phyloP scores from a whole-genome alignment of 2,797 vertebrate species.

The Phataginus tetradactyla region DNA sequence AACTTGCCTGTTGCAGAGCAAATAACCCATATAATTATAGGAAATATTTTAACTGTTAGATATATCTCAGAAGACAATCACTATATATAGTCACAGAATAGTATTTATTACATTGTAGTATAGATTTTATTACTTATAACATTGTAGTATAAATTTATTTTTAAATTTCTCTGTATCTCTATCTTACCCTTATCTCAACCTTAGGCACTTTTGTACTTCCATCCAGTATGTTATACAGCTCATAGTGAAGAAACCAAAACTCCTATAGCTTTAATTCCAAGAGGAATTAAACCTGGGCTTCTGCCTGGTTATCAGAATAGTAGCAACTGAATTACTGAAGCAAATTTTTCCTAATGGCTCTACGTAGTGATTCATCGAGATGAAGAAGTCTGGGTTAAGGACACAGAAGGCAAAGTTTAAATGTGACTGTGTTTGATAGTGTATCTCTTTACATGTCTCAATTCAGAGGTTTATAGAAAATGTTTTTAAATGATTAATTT shows the following conservation, averaged over 20 bases:
- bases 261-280: constrained; percentile 19
- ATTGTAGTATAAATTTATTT: constrained; percentile 5
- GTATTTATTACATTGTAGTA: not conserved
- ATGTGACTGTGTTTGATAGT: not conserved
- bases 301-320: constrained; percentile 19
- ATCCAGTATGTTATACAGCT: not conserved
- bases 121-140: not conserved
- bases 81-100: not conserved
- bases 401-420: constrained; percentile 1
- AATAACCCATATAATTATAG: constrained; percentile 18
- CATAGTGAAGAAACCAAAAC: constrained; percentile 10
- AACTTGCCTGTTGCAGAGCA: not conserved
- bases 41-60: not conserved
- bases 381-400: not conserved
- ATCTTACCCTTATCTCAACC: not conserved
- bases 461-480: not conserved
- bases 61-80: not conserved
- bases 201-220: not conserved
- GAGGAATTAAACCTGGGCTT: not conserved
- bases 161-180: not conserved
- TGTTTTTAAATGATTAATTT: not conserved
- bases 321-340: not conserved
- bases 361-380: not conserved
- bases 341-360: not conserved
- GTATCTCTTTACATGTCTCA: not conserved